Evolutionary conservation across 2,888 invertebrate species (phyloP).

Genomic region (Calameuta filiformis): DNA sequence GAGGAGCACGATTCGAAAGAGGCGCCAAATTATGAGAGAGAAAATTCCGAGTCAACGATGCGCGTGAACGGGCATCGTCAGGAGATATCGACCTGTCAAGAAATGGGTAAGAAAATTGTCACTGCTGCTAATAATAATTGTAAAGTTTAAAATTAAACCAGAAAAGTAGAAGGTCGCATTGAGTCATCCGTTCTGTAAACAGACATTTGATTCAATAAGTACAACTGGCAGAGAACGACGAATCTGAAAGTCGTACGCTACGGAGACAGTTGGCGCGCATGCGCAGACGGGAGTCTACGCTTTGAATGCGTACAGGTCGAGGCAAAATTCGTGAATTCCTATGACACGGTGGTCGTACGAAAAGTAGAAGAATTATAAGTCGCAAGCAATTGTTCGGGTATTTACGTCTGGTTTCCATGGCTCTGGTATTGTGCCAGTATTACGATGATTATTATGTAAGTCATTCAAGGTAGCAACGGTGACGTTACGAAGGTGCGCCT

Average conservation of each 20-base stretch:
- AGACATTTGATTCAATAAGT: background rate
- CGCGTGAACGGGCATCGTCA: constrained; percentile 61
- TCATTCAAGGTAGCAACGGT: constrained; percentile 52
- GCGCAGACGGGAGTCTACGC: background rate
- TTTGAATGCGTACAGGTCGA: background rate
- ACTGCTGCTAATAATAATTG: background rate
- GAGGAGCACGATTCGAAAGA: constrained; percentile 20
- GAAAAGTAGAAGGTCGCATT: background rate
- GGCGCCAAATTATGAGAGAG: constrained; percentile 51
- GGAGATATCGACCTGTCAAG: constrained; percentile 50
- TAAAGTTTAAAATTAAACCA: background rate
- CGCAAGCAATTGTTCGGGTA: background rate
- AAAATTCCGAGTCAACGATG: constrained; percentile 54
- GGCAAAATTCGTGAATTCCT: background rate
- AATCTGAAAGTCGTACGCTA: background rate
- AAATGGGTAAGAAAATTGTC: constrained; percentile 53
- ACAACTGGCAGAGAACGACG: background rate
- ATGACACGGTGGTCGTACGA: background rate
- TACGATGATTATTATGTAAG: constrained; percentile 48
- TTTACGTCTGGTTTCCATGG: background rate
- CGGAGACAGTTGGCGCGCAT: background rate
- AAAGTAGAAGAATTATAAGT: background rate
- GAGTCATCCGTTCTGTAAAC: background rate
- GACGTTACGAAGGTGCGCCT: constrained; percentile 55
- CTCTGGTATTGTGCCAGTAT: constrained; percentile 1